Evolutionary conservation across 2,113 vertebrate genomes (phyloP), one percentile per base, ranked within the genome.

Genomic region (Phalacrocorax pelagicus): DNA sequence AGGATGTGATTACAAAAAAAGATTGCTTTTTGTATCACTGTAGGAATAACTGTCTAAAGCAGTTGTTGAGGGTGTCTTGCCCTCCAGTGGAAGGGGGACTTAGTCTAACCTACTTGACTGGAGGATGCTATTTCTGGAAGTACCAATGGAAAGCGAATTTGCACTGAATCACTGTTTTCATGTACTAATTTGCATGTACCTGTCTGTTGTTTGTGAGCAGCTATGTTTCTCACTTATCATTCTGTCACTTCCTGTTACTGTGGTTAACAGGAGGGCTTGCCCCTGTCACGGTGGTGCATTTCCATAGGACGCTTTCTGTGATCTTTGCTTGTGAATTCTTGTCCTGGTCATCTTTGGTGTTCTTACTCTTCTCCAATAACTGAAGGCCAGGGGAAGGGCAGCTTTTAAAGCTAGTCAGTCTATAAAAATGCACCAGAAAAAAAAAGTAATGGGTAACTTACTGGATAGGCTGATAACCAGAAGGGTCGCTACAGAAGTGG

Each of bases 401-500:
- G 24, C 32, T 77, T 85, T 90, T 77, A 42, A 82, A 80, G 13
- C n/a, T 26, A 66, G 58, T 22, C 30, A 29, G 32, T 32, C 18
- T 83, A 27, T 73, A 90, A 88, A 90, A 88, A 77, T 54, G 29
- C 34, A 81, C 75, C 40, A 61, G 59, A 27, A 59, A 9, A 38
- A 83, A 83, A 86, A 55, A 67, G 38, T 81, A 86, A 86, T 15
- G 2, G 26, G 34, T 96, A 78, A 90, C 80, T 84, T 81, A 73
- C 1, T 90, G 62, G n/a, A 30, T 47, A 36, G n/a, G 18, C 26
- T 77, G 78, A 36, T 75, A 73, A 91, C 21, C 67, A 51, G 62
- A 62, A 80, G 59, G 63, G 62, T 88, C 70, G 30, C 17, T 77
- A 16, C 27, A 34, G 40, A 54, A 59, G 38, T 12, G n/a, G 26